A percentile compares a stretch with the other conserved stretches of the same genome.
Evolutionary conservation across 30 jellyfish, hydroid and myxozoan genomes (phyloP).

Genomic region (Hydractinia echinata): DNA sequence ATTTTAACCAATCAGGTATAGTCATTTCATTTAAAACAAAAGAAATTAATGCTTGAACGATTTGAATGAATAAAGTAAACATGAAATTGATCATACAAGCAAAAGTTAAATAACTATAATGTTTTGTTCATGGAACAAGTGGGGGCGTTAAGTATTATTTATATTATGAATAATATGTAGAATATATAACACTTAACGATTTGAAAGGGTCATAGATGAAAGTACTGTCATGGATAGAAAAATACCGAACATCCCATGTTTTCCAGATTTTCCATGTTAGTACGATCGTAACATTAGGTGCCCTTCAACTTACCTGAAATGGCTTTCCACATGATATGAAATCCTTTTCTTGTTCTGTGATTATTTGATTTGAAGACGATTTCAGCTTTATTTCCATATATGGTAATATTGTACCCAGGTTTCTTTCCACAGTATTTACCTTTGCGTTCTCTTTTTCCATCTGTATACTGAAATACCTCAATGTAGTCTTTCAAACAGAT

Average conservation of each 20-base stretch:
- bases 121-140: too few species aligned
- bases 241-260: neutral
- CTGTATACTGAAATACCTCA: slow-evolving; percentile 30
- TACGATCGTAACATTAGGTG: neutral
- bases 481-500: slow-evolving; percentile 21
- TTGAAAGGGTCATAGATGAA: too few species aligned
- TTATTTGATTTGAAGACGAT: slow-evolving; percentile 14
- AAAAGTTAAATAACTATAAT: too few species aligned
- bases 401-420: slow-evolving; percentile 6
- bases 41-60: too few species aligned
- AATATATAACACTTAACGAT: too few species aligned
- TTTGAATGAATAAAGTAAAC: too few species aligned
- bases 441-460: neutral
- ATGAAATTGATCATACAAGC: too few species aligned
- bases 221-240: too few species aligned
- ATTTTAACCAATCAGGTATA: too few species aligned
- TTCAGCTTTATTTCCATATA: slow-evolving; percentile 20
- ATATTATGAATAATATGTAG: too few species aligned
- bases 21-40: too few species aligned
- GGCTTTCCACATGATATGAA: slow-evolving; percentile 19
- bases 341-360: slow-evolving; percentile 32
- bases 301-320: slow-evolving; percentile 9
- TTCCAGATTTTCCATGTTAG: neutral
- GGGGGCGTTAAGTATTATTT: too few species aligned
- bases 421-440: slow-evolving; percentile 36